Evolutionary conservation across 30 jellyfish, hydroid and myxozoan species (phyloP).

Genomic region (Cassiopea xamachana): DNA sequence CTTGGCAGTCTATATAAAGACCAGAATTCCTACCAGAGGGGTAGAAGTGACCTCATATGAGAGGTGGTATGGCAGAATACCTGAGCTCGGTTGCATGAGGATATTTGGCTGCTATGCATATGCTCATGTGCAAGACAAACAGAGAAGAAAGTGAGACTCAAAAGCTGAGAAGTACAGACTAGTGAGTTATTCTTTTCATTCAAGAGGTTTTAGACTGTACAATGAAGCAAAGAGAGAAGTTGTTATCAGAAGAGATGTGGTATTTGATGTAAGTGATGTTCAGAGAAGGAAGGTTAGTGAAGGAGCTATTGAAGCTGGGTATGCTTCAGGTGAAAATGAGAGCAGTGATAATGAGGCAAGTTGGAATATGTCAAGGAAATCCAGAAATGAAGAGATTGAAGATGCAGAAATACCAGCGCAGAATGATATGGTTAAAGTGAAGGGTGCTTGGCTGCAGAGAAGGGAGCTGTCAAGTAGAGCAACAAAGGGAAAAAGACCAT

Average conservation of each 20-base stretch:
- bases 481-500: background rate
- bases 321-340: background rate
- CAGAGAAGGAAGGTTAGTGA: background rate
- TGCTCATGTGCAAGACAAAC: background rate
- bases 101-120: conserved; percentile 1
- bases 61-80: background rate
- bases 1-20: background rate
- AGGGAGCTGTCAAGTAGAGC: background rate
- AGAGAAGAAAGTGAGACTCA: background rate
- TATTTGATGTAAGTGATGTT: background rate
- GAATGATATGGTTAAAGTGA: background rate
- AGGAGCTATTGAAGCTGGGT: too few species aligned
- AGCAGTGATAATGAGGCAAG: background rate
- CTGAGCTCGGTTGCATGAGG: background rate
- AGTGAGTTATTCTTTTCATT: background rate
- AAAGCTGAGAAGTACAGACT: background rate
- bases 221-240: background rate
- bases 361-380: background rate
- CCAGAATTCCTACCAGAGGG: background rate
- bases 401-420: background rate
- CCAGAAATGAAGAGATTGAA: background rate
- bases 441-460: background rate
- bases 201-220: background rate
- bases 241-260: background rate
- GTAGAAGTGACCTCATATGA: background rate